Conservation (phyloP, 2,888 invertebrate species). For the Shargacucullia verbasci region DNA sequence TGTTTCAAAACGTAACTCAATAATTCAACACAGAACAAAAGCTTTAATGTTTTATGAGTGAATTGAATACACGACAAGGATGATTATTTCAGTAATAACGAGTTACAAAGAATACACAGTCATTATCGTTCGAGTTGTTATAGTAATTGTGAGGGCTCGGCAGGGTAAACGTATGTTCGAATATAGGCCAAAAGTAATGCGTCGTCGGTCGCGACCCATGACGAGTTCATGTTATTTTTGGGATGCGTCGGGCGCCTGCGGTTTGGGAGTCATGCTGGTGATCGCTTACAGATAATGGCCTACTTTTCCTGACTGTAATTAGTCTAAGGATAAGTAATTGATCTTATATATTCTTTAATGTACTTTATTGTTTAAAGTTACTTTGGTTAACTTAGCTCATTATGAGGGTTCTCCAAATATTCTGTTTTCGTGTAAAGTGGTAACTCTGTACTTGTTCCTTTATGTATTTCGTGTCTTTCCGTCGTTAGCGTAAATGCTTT, state of each 20-base stretch:
- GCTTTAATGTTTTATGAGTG: conserved; percentile 35
- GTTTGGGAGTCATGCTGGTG: conserved; percentile 72
- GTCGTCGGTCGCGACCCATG: conserved; percentile 64
- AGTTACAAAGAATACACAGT: conserved; percentile 53
- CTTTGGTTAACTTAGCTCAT: conserved; percentile 9
- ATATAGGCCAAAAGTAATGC: conserved; percentile 81
- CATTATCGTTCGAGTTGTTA: conserved; percentile 65
- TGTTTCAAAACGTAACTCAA: conserved; percentile 31
- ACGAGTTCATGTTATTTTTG: conserved; percentile 83
- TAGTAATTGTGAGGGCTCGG: conserved; percentile 64
- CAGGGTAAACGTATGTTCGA: conserved; percentile 67
- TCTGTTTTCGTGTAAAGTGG: conserved; percentile 28
- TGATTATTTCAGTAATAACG: conserved; percentile 45
- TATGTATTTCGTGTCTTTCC: conserved; percentile 63
- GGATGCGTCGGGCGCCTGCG: conserved; percentile 78
- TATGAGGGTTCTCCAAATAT: conserved; percentile 16
- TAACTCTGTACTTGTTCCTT: conserved; percentile 38
- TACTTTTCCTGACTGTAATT: conserved; percentile 53
- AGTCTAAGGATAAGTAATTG: conserved; percentile 31
- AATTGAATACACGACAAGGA: conserved; percentile 17
- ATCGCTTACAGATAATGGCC: conserved; percentile 69
- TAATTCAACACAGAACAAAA: conserved; percentile 33
- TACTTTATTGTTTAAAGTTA: conserved; percentile 17
- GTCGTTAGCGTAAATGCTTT: conserved; percentile 68
- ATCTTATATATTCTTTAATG: conserved; percentile 10